Evolutionary conservation across 2,113 vertebrate species (phyloP).

Genomic region (Pseudopodoces humilis): DNA sequence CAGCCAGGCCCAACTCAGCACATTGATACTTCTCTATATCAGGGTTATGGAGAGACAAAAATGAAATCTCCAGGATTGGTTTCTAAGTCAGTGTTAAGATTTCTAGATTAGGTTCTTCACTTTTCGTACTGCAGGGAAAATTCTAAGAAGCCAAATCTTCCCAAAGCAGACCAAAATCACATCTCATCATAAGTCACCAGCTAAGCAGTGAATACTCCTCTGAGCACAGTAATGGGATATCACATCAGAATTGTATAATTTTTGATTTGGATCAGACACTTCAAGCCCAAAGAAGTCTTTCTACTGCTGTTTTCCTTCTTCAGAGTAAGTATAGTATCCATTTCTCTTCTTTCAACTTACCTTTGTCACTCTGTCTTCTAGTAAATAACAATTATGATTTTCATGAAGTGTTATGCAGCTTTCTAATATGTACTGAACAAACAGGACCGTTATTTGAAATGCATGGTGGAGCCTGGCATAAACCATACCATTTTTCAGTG

Average conservation of each 20-base stretch:
- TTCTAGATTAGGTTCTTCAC: not conserved
- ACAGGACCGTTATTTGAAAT: not conserved
- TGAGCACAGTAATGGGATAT: not conserved
- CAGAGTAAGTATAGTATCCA: not conserved
- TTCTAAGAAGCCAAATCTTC: not conserved
- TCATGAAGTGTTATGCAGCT: constrained; percentile 15
- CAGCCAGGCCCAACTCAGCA: not conserved
- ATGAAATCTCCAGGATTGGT: not conserved
- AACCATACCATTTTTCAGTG: not conserved
- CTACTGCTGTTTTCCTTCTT: not conserved
- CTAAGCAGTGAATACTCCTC: not conserved
- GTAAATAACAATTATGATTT: constrained; percentile 31
- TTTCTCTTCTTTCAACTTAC: constrained; percentile 28
- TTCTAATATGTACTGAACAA: constrained; percentile 19
- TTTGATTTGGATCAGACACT: not conserved
- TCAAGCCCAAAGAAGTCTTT: not conserved
- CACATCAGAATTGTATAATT: not conserved
- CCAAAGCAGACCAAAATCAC: not conserved
- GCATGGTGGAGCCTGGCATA: not conserved
- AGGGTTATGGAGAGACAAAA: not conserved
- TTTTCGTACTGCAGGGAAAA: not conserved
- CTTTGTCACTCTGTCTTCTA: constrained; percentile 33
- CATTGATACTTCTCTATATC: not conserved
- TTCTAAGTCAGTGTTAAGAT: not conserved
- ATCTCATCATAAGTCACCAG: not conserved